Conservation (phyloP, 92 coral and sea anemone genomes). For the Hydrozoanthus gracilis region DNA sequence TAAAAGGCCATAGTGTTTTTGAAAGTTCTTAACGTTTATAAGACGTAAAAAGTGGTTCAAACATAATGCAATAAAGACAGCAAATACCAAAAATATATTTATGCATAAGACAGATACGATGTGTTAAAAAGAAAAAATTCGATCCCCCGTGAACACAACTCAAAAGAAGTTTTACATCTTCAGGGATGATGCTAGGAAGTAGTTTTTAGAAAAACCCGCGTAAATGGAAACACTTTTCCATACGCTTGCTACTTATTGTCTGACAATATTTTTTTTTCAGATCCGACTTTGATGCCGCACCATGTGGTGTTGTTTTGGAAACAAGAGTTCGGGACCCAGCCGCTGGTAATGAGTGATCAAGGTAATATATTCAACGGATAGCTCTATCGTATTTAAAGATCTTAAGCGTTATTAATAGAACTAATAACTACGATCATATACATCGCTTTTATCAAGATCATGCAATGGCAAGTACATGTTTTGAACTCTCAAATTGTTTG, state of each 20-base stretch:
- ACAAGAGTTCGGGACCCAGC: not conserved
- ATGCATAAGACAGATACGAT: not conserved
- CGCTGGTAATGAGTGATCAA: not conserved
- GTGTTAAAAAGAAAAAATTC: not conserved
- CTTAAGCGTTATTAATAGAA: not conserved
- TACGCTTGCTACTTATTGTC: not conserved
- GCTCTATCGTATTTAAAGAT: not conserved
- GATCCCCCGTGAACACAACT: not conserved
- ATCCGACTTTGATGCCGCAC: not conserved
- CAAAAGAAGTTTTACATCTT: too few relatives aligned
- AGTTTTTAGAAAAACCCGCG: too few relatives aligned
- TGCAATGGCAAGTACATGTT: not conserved
- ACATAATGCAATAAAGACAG: not conserved
- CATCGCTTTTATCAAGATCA: not conserved
- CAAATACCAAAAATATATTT: not conserved
- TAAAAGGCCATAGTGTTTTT: not conserved
- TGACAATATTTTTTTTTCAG: not conserved
- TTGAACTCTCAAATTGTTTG: not conserved
- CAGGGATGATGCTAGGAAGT: too few relatives aligned
- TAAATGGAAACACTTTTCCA: not conserved
- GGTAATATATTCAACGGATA: not conserved
- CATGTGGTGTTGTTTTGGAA: conserved; percentile 8
- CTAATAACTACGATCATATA: too few relatives aligned
- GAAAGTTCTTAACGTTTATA: not conserved
- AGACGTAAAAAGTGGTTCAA: conserved; percentile 3